Base-by-base conservation (phyloP, 2,888 invertebrate species). In the Nemotelus nigrinus region DNA sequence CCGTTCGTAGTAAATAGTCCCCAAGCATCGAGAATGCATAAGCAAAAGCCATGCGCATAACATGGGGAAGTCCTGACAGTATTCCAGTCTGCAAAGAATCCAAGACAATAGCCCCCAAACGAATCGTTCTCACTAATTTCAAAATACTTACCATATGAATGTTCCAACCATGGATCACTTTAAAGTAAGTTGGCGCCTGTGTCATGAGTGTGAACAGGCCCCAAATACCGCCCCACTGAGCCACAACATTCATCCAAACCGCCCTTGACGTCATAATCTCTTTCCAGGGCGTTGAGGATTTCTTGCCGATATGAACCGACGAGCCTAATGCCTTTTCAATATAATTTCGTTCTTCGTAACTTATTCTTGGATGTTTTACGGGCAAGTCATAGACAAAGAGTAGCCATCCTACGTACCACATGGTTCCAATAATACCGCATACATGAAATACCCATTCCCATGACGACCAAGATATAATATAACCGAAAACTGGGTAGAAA, bases 371-470 rank as follows among this genome's bases (percentile, higher is more conserved):
- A 87, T 93, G 93, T 77, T 90, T 83, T 0, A 87, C 87, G 0
- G 93, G 93, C 39, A 90, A 89, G 82, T 93, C 92, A 81, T 89
- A 91, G 0, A 92, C 91, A 39, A 92, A 85, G 4, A 89, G 85
- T 78, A 89, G 85, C 93, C 93, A 93, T 47, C 89, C 88, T 1
- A 88, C 80, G 82, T 89, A 93, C 94, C 94, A 94, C 6, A 91
- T 48, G 0, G 90, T 87, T 3, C 91, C 92, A 3, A 92, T 82
- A 0, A 88, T 81, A 6, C 91, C 92, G 10, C 90, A 91, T 5
- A 91, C 86, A 82, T 93, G 91, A 84, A 93, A 94, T 0, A 92
- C 92, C 80, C 90, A 89, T 81, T 92, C 91, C 94, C 94, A 94
- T 2, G 92, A 92, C 77, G 89, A 90, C 82, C 87, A 85, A 78